Conservation (phyloP, 2,888 invertebrate species). For the Hydropsyche betteni region DNA sequence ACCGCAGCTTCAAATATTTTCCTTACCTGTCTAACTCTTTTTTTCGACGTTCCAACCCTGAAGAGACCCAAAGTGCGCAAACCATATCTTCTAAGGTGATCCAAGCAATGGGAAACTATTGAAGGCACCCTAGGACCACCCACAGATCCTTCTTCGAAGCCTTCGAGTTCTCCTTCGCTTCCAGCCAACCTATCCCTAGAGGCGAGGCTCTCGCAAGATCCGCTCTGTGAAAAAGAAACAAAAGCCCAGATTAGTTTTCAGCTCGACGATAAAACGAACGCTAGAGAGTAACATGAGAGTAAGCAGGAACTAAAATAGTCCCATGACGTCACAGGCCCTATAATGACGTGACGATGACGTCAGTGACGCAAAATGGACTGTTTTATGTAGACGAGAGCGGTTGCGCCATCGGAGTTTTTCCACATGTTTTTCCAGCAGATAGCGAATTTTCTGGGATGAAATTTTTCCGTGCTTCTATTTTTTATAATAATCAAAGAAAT, state of each 20-base stretch:
- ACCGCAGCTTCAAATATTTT: not conserved
- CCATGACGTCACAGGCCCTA: conserved; percentile 45
- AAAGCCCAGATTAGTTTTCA: not conserved
- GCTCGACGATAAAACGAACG: not conserved
- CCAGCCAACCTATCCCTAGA: conserved; percentile 67
- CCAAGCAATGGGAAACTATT: conserved; percentile 81
- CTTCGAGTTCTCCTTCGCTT: conserved; percentile 65
- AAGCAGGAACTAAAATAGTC: conserved; percentile 34
- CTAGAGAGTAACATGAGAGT: conserved; percentile 15
- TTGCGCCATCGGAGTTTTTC: not conserved
- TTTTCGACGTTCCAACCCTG: conserved; percentile 91
- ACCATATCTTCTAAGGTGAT: conserved; percentile 82
- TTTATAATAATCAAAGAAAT: too few species aligned
- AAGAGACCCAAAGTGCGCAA: conserved; percentile 89
- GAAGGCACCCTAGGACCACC: conserved; percentile 74
- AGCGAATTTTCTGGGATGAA: too few species aligned
- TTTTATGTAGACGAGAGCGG: not conserved
- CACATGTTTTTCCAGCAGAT: not conserved
- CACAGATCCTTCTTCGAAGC: conserved; percentile 66
- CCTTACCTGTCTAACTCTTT: conserved; percentile 86
- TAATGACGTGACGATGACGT: conserved; percentile 43
- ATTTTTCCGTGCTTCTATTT: too few species aligned
- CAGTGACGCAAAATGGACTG: conserved; percentile 21
- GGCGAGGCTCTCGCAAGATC: conserved; percentile 79
- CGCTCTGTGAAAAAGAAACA: conserved; percentile 66